phyloP scores from a whole-genome alignment of 2,888 invertebrate species.

The Mechanitis messenoides region DNA sequence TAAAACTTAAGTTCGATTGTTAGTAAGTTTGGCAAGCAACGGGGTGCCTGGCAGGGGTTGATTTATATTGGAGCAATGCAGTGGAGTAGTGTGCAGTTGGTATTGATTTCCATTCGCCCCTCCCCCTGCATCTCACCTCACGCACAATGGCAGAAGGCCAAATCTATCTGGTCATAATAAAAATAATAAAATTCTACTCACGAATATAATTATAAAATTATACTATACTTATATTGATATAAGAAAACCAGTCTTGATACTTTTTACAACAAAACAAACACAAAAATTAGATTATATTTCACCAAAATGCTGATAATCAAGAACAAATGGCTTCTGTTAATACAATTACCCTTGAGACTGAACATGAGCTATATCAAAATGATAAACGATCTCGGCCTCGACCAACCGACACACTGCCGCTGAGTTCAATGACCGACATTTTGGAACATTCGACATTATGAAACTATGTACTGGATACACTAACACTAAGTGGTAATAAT shows the following conservation, averaged over 20 bases:
- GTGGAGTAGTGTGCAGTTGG: conserved; percentile 74
- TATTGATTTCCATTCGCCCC: conserved; percentile 75
- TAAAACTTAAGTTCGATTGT: conserved; percentile 40
- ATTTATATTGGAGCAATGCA: conserved; percentile 77
- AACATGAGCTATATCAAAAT: conserved; percentile 43
- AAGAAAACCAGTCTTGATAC: background rate
- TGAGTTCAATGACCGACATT: conserved; percentile 61
- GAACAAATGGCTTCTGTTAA: background rate
- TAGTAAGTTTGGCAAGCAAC: conserved; percentile 57
- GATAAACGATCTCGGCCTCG: conserved; percentile 65
- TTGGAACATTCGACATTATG: conserved; percentile 36
- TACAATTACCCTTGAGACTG: conserved; percentile 13
- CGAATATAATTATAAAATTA: conserved; percentile 29
- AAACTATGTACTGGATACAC: too few relatives aligned
- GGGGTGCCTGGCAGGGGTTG: conserved; percentile 62
- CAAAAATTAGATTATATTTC: background rate
- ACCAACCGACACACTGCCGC: conserved; percentile 71
- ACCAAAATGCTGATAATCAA: background rate
- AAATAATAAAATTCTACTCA: too few relatives aligned
- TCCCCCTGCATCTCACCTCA: conserved; percentile 63
- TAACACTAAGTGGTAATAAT: too few relatives aligned
- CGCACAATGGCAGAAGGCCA: conserved; percentile 72
- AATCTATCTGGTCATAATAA: conserved; percentile 32
- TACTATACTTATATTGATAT: conserved; percentile 4
- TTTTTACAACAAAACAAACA: background rate